Base-by-base conservation (phyloP, 1,140 invertebrate species). In the Nautilus pompilius region DNA sequence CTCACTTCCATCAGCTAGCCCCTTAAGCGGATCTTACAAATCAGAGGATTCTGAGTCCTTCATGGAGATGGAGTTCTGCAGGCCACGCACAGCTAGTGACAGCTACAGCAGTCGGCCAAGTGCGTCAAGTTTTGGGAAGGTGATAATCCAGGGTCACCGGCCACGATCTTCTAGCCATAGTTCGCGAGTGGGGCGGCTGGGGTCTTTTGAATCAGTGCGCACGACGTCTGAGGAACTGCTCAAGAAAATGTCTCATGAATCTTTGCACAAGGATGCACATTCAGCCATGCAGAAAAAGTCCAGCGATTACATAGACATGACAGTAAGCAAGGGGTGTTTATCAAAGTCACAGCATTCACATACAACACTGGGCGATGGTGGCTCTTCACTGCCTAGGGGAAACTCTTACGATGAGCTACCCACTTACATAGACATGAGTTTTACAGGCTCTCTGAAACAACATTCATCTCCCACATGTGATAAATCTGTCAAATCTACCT, bases 121-220 rank as follows among this genome's bases (percentile, higher is more conserved):
- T 1, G 68, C 79, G 5, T 76, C 78, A 34, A 79, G 78, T 63
- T 77, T 79, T 58, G 75, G 76, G 0, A 72, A 74, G 58, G 54
- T 62, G 15, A 65, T 64, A 30, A 45, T 54, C 15, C 71, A 71
- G 61, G 61, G 62, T 33, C 74, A 74, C 58, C 62, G 79, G 28
- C 78, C 76, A 58, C 63, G 79, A 54, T 81, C 79, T 5, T 79
- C 77, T 29, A 80, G 77, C 62, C 72, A 79, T 58, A 76, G 79
- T n/a, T 75, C 74, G 45, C 66, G 70, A 46, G 69, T 60, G n/a
- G 55, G 59, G 17, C 68, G 63, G 58, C 63, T 63, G 33, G 65
- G 66, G 8, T 68, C 72, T 1, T 73, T 65, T 63, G 71, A 68
- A 41, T 74, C 73, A 2, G 72, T 69, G 13, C 60, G 69, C 15